These are phyloP conservation scores for Hipparchia sbordonii DNA, from an alignment of 2,888 invertebrate species.

Conservation along the genomic window DNA sequence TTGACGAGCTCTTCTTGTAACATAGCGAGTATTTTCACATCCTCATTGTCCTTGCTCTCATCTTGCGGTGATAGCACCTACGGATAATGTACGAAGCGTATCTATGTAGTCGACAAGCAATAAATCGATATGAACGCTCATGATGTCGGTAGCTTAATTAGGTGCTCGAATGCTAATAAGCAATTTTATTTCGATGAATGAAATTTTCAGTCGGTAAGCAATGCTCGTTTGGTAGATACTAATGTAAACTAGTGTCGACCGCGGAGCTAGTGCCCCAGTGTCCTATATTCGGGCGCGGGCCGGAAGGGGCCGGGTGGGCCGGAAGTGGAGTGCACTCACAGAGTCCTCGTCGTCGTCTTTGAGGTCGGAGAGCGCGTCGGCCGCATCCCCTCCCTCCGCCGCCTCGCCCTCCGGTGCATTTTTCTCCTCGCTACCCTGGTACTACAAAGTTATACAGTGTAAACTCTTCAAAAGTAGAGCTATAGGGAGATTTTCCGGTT, in stretches of 20 bases:
- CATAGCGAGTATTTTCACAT: conserved; percentile 88
- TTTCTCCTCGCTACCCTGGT: conserved; percentile 68
- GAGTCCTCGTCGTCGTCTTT: conserved; percentile 86
- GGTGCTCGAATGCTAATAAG: conserved; percentile 43
- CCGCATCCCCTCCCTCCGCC: conserved; percentile 60
- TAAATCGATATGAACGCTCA: conserved; percentile 56
- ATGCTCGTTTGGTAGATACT: conserved; percentile 39
- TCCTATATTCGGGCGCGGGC: conserved; percentile 61
- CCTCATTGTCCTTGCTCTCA: conserved; percentile 84
- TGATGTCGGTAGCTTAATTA: conserved; percentile 41
- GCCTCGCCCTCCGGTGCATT: conserved; percentile 59
- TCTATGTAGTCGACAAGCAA: conserved; percentile 71
- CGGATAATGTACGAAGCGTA: conserved; percentile 72
- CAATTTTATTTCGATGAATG: conserved; percentile 41
- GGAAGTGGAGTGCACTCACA: conserved; percentile 81
- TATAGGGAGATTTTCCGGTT: too few relatives aligned
- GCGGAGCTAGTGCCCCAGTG: conserved; percentile 67
- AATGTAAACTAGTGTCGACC: conserved; percentile 53
- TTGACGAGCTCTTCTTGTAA: conserved; percentile 92
- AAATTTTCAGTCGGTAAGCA: conserved; percentile 38
- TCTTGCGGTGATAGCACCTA: conserved; percentile 78
- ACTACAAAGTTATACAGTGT: conserved; percentile 48
- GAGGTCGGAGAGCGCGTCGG: conserved; percentile 76
- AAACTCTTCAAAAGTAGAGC: too few relatives aligned
- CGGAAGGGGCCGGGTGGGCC: conserved; percentile 44